Evolutionary conservation across 1,140 invertebrate genomes (phyloP), one percentile per base, ranked within the genome.

Genomic region (Drosophila yakuba): DNA sequence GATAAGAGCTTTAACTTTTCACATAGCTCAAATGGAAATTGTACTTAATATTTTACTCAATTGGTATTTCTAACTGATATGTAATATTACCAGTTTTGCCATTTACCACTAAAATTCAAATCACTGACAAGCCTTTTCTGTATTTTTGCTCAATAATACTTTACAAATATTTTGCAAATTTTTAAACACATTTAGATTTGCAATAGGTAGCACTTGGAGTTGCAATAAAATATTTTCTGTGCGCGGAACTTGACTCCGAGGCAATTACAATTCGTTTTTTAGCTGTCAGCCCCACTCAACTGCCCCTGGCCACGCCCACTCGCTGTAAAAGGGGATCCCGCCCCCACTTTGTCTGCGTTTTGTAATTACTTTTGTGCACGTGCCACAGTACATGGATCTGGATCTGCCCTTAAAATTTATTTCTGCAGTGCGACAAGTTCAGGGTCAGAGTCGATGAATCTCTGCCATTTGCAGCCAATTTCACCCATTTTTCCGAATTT

Each of bases 331-430:
- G 25, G 45, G 45, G 15, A 35, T 50, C 38, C 64, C 69, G 54
- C 51, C 45, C 63, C 45, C 56, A 25, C 15, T 15, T 54, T 64
- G 67, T 84, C 77, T 76, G 76, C 80, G 71, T 76, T 84, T 67
- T 84, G 72, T 84, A 84, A 84, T 85, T 84, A 84, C 80, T 76
- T 85, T 80, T 84, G 59, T 64, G 67, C 76, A 80, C 76, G 81
- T 84, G 80, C 76, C 80, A 15, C 64, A 52, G 54, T 66, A 52
- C 43, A 50, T 52, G 64, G 28, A 54, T 35, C 20, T 36, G 59
- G 55, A 51, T 12, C 43, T 35, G 52, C 41, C 50, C 60, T 54
- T 74, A 35, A 50, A 75, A 67, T 76, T 68, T 67, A 54, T 75
- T 75, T 48, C 41, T 41, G 59, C 74, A 69, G 17, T 14, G 32